Evolutionary conservation across 2,113 vertebrate species (phyloP).

Genomic region (Carollia perspicillata): DNA sequence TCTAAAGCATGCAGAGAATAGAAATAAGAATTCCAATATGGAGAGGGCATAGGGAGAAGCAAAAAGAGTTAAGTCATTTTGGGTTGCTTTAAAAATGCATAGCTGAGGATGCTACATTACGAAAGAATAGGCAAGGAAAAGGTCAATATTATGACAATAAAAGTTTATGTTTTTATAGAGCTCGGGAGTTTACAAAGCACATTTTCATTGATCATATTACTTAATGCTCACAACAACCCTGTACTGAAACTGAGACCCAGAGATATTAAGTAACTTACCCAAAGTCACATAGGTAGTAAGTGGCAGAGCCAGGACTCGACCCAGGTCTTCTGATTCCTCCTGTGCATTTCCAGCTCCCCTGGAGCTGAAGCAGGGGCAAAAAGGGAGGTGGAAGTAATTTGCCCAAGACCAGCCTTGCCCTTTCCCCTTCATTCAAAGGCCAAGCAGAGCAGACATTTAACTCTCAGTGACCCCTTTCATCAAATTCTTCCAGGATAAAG

Average conservation of each 20-base stretch:
- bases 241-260: slow-evolving; percentile 60
- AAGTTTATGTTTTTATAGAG: neutral
- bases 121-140: neutral
- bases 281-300: slow-evolving; percentile 73
- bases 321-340: slow-evolving; percentile 74
- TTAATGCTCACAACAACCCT: slow-evolving; percentile 33
- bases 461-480: neutral
- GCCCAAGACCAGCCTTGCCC: slow-evolving; percentile 57
- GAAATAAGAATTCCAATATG: neutral
- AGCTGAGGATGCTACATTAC: slow-evolving; percentile 3
- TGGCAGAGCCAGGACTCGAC: slow-evolving; percentile 70
- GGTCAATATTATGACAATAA: neutral
- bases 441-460: slow-evolving; percentile 16
- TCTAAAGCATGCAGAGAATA: slow-evolving; percentile 39
- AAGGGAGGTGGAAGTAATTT: slow-evolving; percentile 73
- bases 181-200: slow-evolving; percentile 23
- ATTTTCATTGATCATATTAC: neutral
- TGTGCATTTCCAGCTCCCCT: slow-evolving; percentile 74
- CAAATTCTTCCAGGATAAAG: slow-evolving; percentile 39
- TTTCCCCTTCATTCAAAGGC: slow-evolving; percentile 51
- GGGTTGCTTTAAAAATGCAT: slow-evolving; percentile 27
- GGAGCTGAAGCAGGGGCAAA: slow-evolving; percentile 75
- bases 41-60: neutral
- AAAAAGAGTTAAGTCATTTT: slow-evolving; percentile 3
- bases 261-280: slow-evolving; percentile 71